These are phyloP conservation scores for Polypedilum pembai DNA, from an alignment of 1,140 invertebrate genomes.

Conservation along the genomic window DNA sequence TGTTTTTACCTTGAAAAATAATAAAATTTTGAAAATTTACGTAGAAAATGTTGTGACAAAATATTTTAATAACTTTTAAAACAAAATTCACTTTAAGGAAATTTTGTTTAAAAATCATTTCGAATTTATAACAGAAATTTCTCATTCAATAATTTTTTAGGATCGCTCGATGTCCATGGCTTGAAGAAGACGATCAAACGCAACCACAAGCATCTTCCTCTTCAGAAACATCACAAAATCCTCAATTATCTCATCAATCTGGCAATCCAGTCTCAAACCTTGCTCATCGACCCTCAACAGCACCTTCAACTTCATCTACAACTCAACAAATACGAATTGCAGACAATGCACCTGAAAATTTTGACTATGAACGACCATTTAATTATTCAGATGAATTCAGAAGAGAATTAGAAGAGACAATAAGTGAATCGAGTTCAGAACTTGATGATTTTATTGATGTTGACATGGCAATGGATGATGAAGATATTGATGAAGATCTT, in stretches of 20 bases:
- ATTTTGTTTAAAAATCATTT: too few relatives aligned
- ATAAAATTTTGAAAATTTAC: too few relatives aligned
- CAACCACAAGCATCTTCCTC: neutral
- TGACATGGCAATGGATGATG: conserved; percentile 36
- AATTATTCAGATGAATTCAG: neutral
- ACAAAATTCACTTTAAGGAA: too few relatives aligned
- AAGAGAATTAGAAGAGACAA: neutral
- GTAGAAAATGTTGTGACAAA: too few relatives aligned
- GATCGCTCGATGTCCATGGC: conserved; percentile 43
- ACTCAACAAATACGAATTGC: neutral
- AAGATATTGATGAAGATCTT: conserved; percentile 44
- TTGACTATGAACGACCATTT: conserved; percentile 16
- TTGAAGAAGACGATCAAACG: conserved; percentile 33
- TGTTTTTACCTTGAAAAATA: too few relatives aligned
- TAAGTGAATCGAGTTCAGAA: neutral
- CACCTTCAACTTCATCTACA: neutral
- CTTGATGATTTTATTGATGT: conserved; percentile 14
- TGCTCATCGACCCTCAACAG: neutral
- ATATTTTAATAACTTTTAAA: too few relatives aligned
- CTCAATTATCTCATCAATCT: neutral
- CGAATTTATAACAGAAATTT: too few relatives aligned
- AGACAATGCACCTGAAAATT: neutral
- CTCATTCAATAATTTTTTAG: conserved; percentile 39
- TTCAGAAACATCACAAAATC: neutral
- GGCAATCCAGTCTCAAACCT: conserved; percentile 29